Evolutionary conservation across 2,797 vertebrate species (phyloP).

Genomic region (Lepus oiostolus): DNA sequence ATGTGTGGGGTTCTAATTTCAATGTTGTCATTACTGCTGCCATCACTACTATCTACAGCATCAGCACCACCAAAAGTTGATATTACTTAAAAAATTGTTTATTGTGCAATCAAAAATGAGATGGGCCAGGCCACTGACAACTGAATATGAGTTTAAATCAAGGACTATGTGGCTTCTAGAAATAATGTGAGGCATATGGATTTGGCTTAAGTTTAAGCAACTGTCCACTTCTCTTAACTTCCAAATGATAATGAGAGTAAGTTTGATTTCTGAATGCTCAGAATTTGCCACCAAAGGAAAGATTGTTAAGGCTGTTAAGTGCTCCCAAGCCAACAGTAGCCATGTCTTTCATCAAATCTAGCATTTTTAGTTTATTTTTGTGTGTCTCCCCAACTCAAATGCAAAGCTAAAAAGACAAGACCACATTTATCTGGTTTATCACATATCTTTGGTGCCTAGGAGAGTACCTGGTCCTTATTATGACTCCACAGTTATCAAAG

Average conservation of each 20-base stretch:
- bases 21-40: not conserved
- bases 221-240: not conserved
- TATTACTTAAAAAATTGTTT: constrained; percentile 1
- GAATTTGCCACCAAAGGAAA: not conserved
- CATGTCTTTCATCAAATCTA: constrained; percentile 18
- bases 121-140: not conserved
- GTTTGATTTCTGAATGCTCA: constrained; percentile 58
- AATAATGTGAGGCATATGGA: not conserved
- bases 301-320: not conserved
- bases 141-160: not conserved
- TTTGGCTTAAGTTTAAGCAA: constrained; percentile 37
- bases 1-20: not conserved
- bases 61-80: not conserved
- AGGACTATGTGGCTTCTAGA: not conserved
- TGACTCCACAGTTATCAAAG: not conserved
- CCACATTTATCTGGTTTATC: not conserved
- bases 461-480: not conserved
- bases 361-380: not conserved
- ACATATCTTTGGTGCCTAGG: not conserved
- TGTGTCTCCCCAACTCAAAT: not conserved
- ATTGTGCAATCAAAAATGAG: not conserved
- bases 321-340: not conserved
- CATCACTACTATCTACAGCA: not conserved
- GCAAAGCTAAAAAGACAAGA: not conserved
- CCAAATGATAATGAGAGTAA: not conserved